Base-by-base conservation (phyloP, 2,888 invertebrate species). In the Luperina testacea region DNA sequence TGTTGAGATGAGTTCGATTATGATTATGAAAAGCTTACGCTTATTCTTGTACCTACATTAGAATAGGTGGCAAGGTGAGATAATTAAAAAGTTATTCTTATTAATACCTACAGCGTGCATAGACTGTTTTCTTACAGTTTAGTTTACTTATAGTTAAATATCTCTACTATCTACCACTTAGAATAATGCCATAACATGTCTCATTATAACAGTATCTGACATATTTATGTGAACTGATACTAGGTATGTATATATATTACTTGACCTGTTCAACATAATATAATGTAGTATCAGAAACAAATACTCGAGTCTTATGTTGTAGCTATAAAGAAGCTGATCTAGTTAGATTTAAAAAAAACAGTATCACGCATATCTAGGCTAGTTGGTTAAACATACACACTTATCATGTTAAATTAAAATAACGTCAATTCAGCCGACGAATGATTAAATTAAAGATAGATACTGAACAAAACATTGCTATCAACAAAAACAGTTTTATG, bases 401-500 rank as follows among this genome's bases (percentile, higher is more conserved):
- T 38, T 38, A 6, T 38, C 45, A 17, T 24, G 9, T 45, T 68
- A 71, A 73, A 38, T 48, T 72, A 51, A 48, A 48, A 48, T 13
- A 48, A 48, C 13, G 48, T 48, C 48, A 48, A 48, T 48, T 13
- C 13, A 48, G 48, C 24, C 45, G 27, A 63, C 8, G 8, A 65
- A 57, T 53, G 4, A 57, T 69, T 1, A 57, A 69, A 24, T 59
- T 6, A 32, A 83, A 72, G 11, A 63, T 53, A 38, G 24, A 38
- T 11, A 64, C 59, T 38, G 5, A 72, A 72, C n/a, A 83, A 83
- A 83, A 81, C 68, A 68, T 71, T 45, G 51, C 45, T 68, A 72
- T 72, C 45, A 70, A 61, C 75, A 69, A 61, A 65, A 76, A 69
- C 75, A 48, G n/a, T 76, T 85, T 81, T 81, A 74, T 80, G 27